phyloP scores from a whole-genome alignment of 2,888 invertebrate species.

The Torymus auratus region DNA sequence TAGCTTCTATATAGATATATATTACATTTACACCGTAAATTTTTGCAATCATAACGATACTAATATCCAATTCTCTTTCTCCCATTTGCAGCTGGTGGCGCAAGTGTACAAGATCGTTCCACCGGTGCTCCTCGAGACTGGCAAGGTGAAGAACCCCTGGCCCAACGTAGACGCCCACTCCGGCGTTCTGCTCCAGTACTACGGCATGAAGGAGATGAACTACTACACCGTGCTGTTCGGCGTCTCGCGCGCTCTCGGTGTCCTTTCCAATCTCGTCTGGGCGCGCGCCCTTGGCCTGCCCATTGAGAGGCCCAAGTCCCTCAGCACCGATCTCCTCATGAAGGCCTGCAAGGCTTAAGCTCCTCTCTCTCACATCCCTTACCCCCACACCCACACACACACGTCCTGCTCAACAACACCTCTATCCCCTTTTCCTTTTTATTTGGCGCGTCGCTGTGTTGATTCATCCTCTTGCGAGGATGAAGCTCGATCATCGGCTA shows the following conservation, averaged over 20 bases:
- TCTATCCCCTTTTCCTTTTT: no score
- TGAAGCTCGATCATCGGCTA: no score
- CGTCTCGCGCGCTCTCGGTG: constrained; percentile 91
- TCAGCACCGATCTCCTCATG: constrained; percentile 77
- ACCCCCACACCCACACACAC: no score
- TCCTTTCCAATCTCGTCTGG: constrained; percentile 88
- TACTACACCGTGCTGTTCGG: constrained; percentile 95
- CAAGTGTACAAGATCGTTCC: constrained; percentile 95
- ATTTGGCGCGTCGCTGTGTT: no score
- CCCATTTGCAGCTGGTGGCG: constrained; percentile 83
- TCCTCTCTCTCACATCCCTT: background rate
- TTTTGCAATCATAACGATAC: no score
- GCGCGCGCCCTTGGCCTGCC: constrained; percentile 89
- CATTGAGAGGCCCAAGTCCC: constrained; percentile 90
- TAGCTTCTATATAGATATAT: no score
- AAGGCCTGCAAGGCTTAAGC: constrained; percentile 69
- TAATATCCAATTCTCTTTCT: no score
- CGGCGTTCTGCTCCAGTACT: constrained; percentile 86
- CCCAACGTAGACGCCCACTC: constrained; percentile 99
- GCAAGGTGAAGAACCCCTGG: constrained; percentile 99
- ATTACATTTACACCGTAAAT: no score
- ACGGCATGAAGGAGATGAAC: constrained; percentile 92
- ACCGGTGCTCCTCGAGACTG: constrained; percentile 92
- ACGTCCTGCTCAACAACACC: no score
- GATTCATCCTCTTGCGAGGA: no score